Percentiles rank a stretch among this genome's conserved stretches.
Conservation (phyloP, 92 coral and sea anemone species). For the Umimayanthus chanpuru region DNA sequence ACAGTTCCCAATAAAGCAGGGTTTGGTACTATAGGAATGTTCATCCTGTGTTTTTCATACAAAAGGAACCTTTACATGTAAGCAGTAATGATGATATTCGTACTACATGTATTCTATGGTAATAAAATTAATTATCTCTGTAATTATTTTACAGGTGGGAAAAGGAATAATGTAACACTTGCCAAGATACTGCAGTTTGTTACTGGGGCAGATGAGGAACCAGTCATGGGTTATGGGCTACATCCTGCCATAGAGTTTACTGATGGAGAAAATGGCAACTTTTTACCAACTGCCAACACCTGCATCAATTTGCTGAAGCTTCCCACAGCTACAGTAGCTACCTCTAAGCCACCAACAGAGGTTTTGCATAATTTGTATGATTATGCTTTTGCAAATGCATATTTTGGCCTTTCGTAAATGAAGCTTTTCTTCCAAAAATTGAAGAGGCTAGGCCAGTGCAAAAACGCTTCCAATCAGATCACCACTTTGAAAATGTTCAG, state of each 20-base stretch:
- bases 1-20: no score
- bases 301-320: slow-evolving; percentile 55
- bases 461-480: no score
- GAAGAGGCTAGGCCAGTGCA: no score
- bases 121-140: background rate
- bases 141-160: slow-evolving; percentile 47
- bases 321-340: slow-evolving; percentile 27
- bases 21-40: no score
- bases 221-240: slow-evolving; percentile 40
- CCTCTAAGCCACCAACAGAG: slow-evolving; percentile 16
- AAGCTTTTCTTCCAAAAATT: no score
- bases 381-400: slow-evolving; percentile 55
- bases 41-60: no score
- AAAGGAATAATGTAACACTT: slow-evolving; percentile 55
- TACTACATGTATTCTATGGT: background rate
- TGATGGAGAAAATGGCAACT: slow-evolving; percentile 31
- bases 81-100: background rate
- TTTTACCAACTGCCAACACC: slow-evolving; percentile 65
- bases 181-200: slow-evolving; percentile 53
- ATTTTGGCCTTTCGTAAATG: slow-evolving; percentile 48
- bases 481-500: no score
- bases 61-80: no score
- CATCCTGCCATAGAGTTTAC: slow-evolving; percentile 49
- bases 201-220: slow-evolving; percentile 57
- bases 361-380: slow-evolving; percentile 47